Base-by-base conservation (phyloP, 2,113 vertebrate species). In the Pelvicachromis taeniatus region DNA sequence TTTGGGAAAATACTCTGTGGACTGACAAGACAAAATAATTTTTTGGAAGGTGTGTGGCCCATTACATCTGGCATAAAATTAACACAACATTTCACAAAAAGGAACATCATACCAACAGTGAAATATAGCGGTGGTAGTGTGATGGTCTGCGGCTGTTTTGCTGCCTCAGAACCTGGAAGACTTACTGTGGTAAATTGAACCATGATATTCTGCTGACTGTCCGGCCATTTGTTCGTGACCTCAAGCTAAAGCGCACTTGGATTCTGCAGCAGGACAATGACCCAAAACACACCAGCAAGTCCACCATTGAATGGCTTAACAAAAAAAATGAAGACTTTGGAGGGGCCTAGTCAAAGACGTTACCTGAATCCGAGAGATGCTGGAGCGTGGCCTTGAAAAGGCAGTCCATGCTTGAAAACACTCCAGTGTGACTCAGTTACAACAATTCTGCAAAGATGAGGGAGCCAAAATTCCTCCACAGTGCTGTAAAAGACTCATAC, bases 101-200 rank as follows among this genome's bases (percentile, higher is more conserved):
- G 29, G 29, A 61, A 61, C 17, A 33, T 61, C 58, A 19, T 61
- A 61, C 33, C 16, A 6, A 19, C 19, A 33, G 29, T 61, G 29
- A 19, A 61, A 11, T 1, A 33, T 61, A 16, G 58, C 0, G 29
- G 58, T 33, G 0, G 58, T 40, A 40, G 4, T 33, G 29, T 61
- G 58, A 61, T 33, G 58, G 16, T 61, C 58, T 33, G 29, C 29
- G 33, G 58, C 58, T 61, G 58, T 33, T 61, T 33, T 33, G 16
- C 29, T 61, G 58, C 58, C 5, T 61, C 29, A 0, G 29, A 16
- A 61, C 3, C 58, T 1, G 58, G 58, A 61, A 33, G 16, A 33
- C 58, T 33, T 33, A 16, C 56, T 33, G 9, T 33, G 29, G 29
- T 59, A 59, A 33, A 59, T 16, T 59, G 29, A 59, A 59, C 56